Conservation (phyloP, 92 coral and sea anemone genomes). For the Phenganax marumi region DNA sequence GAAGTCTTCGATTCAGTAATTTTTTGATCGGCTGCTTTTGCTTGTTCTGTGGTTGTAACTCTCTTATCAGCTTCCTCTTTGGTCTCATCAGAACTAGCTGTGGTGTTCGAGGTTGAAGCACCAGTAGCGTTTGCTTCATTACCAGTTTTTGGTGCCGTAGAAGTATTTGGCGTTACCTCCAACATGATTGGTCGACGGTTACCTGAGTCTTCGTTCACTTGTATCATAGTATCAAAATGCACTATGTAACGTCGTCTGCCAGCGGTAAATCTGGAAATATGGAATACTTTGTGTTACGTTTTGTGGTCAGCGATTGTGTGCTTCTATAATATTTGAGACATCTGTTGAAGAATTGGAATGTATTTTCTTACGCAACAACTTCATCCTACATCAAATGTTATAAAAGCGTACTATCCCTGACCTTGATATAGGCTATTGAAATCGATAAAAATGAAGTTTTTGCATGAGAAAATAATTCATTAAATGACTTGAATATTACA, state of each 20-base stretch:
- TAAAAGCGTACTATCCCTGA: too few species aligned
- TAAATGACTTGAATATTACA: too few species aligned
- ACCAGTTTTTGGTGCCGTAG: background rate
- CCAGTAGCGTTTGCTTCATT: background rate
- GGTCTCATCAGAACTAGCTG: conserved; percentile 24
- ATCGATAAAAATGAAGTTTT: too few species aligned
- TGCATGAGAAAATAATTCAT: too few species aligned
- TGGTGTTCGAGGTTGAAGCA: conserved; percentile 3
- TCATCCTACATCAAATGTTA: too few species aligned
- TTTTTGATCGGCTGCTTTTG: background rate
- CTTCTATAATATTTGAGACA: too few species aligned
- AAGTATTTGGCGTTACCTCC: conserved; percentile 59
- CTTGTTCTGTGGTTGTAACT: conserved; percentile 7
- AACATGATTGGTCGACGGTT: conserved; percentile 93
- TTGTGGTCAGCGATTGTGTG: too few species aligned
- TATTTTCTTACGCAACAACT: too few species aligned
- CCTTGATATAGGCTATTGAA: too few species aligned
- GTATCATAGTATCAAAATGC: conserved; percentile 92
- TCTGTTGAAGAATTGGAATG: too few species aligned
- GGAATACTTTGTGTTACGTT: background rate
- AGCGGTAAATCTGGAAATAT: conserved; percentile 73
- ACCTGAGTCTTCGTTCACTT: conserved; percentile 95
- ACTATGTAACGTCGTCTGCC: conserved; percentile 89
- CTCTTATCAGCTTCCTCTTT: conserved; percentile 41
- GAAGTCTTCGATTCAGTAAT: background rate